phyloP scores from a whole-genome alignment of 2,888 invertebrate species.

The Idaea biselata region DNA sequence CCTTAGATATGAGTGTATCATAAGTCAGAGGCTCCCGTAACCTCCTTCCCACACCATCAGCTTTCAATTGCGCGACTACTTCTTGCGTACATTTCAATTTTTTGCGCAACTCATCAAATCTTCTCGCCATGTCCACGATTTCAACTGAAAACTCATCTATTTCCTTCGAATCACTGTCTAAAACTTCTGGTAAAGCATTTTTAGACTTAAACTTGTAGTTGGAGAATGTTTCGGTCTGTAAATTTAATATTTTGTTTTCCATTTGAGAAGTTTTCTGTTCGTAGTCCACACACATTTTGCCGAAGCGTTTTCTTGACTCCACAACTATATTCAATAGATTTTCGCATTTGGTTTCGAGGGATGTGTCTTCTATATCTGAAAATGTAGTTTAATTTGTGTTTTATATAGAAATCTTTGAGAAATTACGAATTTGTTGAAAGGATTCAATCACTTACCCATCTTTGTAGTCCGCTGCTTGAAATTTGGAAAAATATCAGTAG shows the following conservation, averaged over 20 bases:
- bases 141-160: slow-evolving; percentile 50
- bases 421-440: no score
- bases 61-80: slow-evolving; percentile 53
- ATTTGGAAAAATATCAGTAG: no score
- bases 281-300: slow-evolving; percentile 62
- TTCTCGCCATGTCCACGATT: slow-evolving; percentile 40
- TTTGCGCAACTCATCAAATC: slow-evolving; percentile 42
- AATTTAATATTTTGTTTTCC: slow-evolving; percentile 60
- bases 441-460: no score
- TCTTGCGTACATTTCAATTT: slow-evolving; percentile 50
- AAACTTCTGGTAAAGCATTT: slow-evolving; percentile 34
- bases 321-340: slow-evolving; percentile 68
- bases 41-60: slow-evolving; percentile 46
- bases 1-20: slow-evolving; percentile 48
- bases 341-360: slow-evolving; percentile 60
- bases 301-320: slow-evolving; percentile 68
- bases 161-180: slow-evolving; percentile 43
- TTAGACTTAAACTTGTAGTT: slow-evolving; percentile 57
- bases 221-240: slow-evolving; percentile 53
- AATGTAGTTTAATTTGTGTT: slow-evolving; percentile 6
- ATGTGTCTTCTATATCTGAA: slow-evolving; percentile 46
- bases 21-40: slow-evolving; percentile 50
- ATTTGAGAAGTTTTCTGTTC: slow-evolving; percentile 53
- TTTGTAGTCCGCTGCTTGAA: no score
- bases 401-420: no score